Percentiles rank a stretch among this genome's conserved stretches.
phyloP scores from a whole-genome alignment of 2,113 vertebrate species.

The Ptychochromis oligacanthus region DNA sequence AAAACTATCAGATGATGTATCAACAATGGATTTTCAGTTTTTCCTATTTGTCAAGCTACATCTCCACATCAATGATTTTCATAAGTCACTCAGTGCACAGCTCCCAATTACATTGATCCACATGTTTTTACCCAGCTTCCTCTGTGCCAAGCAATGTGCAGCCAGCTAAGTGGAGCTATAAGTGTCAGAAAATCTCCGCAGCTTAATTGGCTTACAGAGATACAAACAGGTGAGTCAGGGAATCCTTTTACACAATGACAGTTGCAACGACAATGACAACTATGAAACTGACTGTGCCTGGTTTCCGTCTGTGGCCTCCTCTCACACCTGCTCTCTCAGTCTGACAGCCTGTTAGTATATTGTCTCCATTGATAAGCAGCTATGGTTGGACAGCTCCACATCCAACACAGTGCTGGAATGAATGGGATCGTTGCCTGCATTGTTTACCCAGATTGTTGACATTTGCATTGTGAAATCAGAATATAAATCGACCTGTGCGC shows the following conservation, averaged over 20 bases:
- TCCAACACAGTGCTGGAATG: neutral
- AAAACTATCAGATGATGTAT: neutral
- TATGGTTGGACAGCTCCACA: neutral
- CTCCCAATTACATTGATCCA: neutral
- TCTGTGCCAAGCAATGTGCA: slow-evolving; percentile 41
- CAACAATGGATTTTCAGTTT: neutral
- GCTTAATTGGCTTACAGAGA: slow-evolving; percentile 77
- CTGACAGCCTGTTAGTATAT: neutral
- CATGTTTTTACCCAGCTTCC: slow-evolving; percentile 36
- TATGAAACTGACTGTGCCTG: neutral
- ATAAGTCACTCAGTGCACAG: neutral
- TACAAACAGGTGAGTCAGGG: slow-evolving; percentile 75
- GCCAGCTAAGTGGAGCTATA: slow-evolving; percentile 58
- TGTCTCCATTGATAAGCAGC: slow-evolving; percentile 13
- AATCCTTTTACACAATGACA: slow-evolving; percentile 74
- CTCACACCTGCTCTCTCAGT: slow-evolving; percentile 14
- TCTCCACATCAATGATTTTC: neutral
- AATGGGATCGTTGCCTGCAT: neutral
- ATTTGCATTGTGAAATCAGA: neutral
- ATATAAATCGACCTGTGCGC: neutral
- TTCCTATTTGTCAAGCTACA: neutral
- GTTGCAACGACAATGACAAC: slow-evolving; percentile 50
- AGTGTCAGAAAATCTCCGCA: slow-evolving; percentile 70
- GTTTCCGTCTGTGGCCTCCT: slow-evolving; percentile 8
- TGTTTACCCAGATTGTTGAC: slow-evolving; percentile 10